A percentile compares a stretch with the other conserved stretches of the same genome.
Evolutionary conservation across 2,888 invertebrate genomes (phyloP).

Genomic region (Halocaridina rubra): DNA sequence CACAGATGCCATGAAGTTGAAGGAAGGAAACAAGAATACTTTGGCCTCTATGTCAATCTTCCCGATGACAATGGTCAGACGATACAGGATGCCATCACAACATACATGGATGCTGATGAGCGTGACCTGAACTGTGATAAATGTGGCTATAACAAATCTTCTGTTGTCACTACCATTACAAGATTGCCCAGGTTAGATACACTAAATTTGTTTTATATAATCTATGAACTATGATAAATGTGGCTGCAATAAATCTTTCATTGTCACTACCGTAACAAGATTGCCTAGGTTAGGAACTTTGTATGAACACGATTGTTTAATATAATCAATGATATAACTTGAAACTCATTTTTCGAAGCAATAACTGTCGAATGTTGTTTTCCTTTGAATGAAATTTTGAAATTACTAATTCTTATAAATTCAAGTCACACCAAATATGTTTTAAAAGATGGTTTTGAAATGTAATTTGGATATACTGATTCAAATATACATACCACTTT

Average conservation of each 20-base stretch:
- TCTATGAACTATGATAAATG: constrained; percentile 62
- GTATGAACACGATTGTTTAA: no score
- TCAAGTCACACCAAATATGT: no score
- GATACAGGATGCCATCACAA: constrained; percentile 58
- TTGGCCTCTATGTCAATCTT: constrained; percentile 62
- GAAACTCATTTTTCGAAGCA: no score
- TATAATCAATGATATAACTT: no score
- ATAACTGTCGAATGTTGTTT: no score
- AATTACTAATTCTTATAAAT: no score
- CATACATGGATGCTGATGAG: constrained; percentile 60
- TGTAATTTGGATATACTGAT: no score
- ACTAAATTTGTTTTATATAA: no score
- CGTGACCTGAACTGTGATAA: constrained; percentile 61
- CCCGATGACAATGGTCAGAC: constrained; percentile 32
- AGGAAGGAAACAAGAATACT: constrained; percentile 58
- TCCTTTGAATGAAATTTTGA: no score
- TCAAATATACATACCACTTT: no score
- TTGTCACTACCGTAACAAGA: constrained; percentile 55
- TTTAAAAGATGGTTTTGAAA: no score
- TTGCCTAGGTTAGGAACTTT: constrained; percentile 56
- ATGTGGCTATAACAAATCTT: constrained; percentile 54
- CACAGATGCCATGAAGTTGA: constrained; percentile 55
- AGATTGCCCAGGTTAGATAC: constrained; percentile 57
- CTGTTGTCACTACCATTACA: constrained; percentile 57
- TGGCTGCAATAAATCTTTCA: constrained; percentile 48